A percentile compares a stretch with the other conserved stretches of the same genome.
Evolutionary conservation across 92 coral and sea anemone genomes (phyloP).

Genomic region (Desmophyllum pertusum): DNA sequence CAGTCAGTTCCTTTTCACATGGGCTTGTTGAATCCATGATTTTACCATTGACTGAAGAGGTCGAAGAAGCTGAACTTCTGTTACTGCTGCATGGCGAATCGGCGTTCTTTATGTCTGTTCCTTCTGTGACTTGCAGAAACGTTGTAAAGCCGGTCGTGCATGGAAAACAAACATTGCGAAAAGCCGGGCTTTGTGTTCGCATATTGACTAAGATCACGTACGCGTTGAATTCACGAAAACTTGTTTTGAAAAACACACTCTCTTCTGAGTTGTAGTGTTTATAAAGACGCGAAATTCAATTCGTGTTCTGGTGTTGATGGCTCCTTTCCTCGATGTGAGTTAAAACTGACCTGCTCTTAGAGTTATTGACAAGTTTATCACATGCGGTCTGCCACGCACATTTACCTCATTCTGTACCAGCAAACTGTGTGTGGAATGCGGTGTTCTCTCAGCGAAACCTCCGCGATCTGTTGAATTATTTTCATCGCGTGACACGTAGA

Average conservation of each 20-base stretch:
- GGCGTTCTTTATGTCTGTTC: background rate
- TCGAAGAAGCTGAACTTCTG: slow-evolving; percentile 18
- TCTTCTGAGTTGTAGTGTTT: background rate
- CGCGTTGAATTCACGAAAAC: background rate
- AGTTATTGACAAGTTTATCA: slow-evolving; percentile 3
- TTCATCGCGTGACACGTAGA: slow-evolving; percentile 24
- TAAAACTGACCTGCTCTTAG: background rate
- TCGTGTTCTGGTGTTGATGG: slow-evolving; percentile 4
- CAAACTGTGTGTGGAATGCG: slow-evolving; percentile 5
- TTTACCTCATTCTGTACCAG: background rate
- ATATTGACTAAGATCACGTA: slow-evolving; percentile 15
- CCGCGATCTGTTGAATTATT: background rate
- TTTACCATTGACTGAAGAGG: background rate
- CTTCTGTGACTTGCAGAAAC: slow-evolving; percentile 5
- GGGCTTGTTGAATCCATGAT: slow-evolving; percentile 6
- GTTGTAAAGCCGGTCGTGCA: slow-evolving; percentile 8
- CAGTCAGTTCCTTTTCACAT: background rate
- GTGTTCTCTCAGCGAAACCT: slow-evolving; percentile 8
- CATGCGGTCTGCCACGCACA: background rate
- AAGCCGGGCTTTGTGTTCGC: slow-evolving; percentile 24
- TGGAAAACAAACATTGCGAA: slow-evolving; percentile 40
- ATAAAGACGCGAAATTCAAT: slow-evolving; percentile 18
- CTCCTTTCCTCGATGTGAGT: slow-evolving; percentile 8
- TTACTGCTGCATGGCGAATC: slow-evolving; percentile 20
- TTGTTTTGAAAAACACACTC: background rate